phyloP scores from a whole-genome alignment of 2,113 vertebrate species.

The Brachirus orientalis region DNA sequence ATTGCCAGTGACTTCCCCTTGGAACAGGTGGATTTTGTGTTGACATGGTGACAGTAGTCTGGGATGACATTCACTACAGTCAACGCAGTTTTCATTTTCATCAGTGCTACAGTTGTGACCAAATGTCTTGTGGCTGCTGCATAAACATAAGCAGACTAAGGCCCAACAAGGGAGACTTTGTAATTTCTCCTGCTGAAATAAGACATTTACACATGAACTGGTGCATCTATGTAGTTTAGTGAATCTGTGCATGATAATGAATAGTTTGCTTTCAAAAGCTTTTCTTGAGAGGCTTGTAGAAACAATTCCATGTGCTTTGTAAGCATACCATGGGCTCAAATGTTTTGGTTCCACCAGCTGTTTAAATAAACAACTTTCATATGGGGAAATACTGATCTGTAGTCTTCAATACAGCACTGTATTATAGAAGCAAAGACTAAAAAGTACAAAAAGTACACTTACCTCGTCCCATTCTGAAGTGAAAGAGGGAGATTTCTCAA shows the following conservation, averaged over 20 bases:
- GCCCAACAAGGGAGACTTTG: constrained; percentile 30
- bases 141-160: neutral
- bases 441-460: constrained; percentile 70
- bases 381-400: too few species aligned
- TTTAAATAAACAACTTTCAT: too few species aligned
- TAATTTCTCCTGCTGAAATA: neutral
- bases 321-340: too few species aligned
- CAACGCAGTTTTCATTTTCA: neutral
- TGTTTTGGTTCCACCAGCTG: too few species aligned
- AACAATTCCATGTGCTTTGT: too few species aligned
- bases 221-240: too few species aligned
- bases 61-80: constrained; percentile 14
- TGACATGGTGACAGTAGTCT: neutral
- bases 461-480: constrained; percentile 99
- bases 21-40: constrained; percentile 28
- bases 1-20: too few species aligned
- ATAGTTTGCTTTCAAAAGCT: too few species aligned
- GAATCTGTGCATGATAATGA: too few species aligned
- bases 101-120: neutral
- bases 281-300: too few species aligned
- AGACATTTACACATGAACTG: too few species aligned
- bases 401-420: too few species aligned
- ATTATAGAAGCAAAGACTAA: neutral
- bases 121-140: constrained; percentile 2
- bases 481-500: constrained; percentile 97